These are phyloP conservation scores for Standfussiana lucernea DNA, from an alignment of 2,888 invertebrate genomes.

Conservation along the genomic window DNA sequence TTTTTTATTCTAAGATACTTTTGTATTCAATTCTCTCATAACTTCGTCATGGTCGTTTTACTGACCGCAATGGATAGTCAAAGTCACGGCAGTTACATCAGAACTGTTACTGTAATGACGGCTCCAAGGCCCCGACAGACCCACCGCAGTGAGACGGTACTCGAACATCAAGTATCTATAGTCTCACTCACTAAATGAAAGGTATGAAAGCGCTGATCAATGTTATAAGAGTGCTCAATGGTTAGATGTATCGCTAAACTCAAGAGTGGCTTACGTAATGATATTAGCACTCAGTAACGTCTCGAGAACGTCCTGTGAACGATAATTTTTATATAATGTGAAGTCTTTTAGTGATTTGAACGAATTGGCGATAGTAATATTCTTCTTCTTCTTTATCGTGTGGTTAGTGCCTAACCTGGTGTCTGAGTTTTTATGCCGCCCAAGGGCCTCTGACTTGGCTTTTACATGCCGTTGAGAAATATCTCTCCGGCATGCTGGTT, in stretches of 20 bases:
- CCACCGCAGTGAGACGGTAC: slow-evolving; percentile 48
- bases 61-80: slow-evolving; percentile 30
- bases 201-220: slow-evolving; percentile 1
- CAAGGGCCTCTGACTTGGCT: too few relatives aligned
- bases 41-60: slow-evolving; percentile 12
- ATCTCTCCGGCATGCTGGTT: too few relatives aligned
- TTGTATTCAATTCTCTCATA: slow-evolving; percentile 32
- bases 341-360: too few relatives aligned
- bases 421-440: too few relatives aligned
- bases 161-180: slow-evolving; percentile 35
- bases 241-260: not conserved
- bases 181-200: slow-evolving; percentile 38
- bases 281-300: not conserved
- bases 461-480: too few relatives aligned
- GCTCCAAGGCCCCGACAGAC: slow-evolving; percentile 45
- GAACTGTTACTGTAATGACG: slow-evolving; percentile 46
- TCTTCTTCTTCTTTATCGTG: too few relatives aligned
- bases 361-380: too few relatives aligned
- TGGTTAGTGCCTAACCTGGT: too few relatives aligned
- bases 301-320: not conserved
- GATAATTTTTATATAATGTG: too few relatives aligned
- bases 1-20: slow-evolving; percentile 14
- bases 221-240: not conserved
- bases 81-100: slow-evolving; percentile 40
- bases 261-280: not conserved